Conservation (phyloP, 2,113 vertebrate genomes). For the Sander lucioperca region DNA sequence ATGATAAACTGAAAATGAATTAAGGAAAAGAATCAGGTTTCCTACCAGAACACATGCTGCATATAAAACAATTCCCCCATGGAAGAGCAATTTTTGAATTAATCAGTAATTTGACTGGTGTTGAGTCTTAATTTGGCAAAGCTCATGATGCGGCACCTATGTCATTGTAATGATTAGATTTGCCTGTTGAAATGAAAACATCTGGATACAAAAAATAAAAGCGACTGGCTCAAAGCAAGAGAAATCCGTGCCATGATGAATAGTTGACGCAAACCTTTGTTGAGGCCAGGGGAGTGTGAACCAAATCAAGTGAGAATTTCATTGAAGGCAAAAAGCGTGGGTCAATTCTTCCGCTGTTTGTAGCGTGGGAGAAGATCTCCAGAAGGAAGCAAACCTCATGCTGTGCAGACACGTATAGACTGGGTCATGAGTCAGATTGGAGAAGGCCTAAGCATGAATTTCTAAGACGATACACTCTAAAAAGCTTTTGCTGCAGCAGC, state of each 20-base stretch:
- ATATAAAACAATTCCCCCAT: conserved; percentile 8
- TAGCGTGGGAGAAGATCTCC: conserved; percentile 29
- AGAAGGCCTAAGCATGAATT: conserved; percentile 22
- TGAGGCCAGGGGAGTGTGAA: conserved; percentile 5
- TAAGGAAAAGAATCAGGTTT: conserved; percentile 23
- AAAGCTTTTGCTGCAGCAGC: conserved; percentile 23
- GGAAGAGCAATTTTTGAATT: conserved; percentile 25
- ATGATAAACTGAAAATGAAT: conserved; percentile 6
- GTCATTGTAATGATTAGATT: conserved; percentile 15
- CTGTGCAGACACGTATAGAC: conserved; percentile 30
- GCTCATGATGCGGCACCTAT: background rate
- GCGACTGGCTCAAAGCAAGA: background rate
- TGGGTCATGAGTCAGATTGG: conserved; percentile 30
- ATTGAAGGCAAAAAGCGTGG: conserved; percentile 38
- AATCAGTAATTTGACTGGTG: conserved; percentile 17
- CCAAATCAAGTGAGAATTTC: conserved; percentile 40
- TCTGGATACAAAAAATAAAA: conserved; percentile 9
- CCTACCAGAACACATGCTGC: background rate
- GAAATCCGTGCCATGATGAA: background rate
- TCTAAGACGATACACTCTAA: conserved; percentile 10
- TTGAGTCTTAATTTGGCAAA: conserved; percentile 13
- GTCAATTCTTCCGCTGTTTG: background rate
- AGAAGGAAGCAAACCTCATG: conserved; percentile 32
- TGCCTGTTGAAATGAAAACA: conserved; percentile 32
- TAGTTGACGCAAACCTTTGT: conserved; percentile 18